Evolutionary conservation across 2,888 invertebrate species (phyloP), one percentile per base, ranked within the genome.

Genomic region (Scaptomyza reducta): DNA sequence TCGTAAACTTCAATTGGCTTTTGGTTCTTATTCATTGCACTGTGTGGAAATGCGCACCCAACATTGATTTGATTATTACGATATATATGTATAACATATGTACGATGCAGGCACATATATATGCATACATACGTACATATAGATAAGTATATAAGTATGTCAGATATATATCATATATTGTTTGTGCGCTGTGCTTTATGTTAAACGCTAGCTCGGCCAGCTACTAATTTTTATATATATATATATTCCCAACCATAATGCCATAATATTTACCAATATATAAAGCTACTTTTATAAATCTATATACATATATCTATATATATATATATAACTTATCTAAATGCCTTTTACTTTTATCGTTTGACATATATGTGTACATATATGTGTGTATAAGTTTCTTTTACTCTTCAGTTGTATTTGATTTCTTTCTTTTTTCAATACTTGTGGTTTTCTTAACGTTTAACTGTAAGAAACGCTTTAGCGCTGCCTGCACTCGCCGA

Each of bases 401-500:
- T 47, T 40, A 31, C 1, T 16, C 7, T 49, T 57, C 13, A 42
- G 38, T 38, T 38, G 13, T 27, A 46, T n/a, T 56, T 40, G 38
- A 11, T 50, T 29, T 54, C 16, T 45, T 35, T 45, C 7, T 51
- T 42, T 72, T 29, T 53, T 54, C 22, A 38, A 41, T 51, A 50
- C 50, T 61, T 55, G 60, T 70, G 25, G 27, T 38, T 64, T 64
- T 57, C 50, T 69, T 51, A 55, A 70, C 33, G 60, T 70, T 55
- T 66, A 62, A 74, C 31, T 74, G 71, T 75, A 71, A 74, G 67
- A 71, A 71, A 75, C 60, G 75, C 75, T 76, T 76, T 70, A 82
- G 79, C 70, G 74, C 79, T 81, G 79, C 79, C 77, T 79, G 62
- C 70, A 76, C 72, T 60, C 49, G 72, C 76, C 74, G 74, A 72